Evolutionary conservation across 2,888 invertebrate genomes (phyloP).

Genomic region (Catocala fraxini): DNA sequence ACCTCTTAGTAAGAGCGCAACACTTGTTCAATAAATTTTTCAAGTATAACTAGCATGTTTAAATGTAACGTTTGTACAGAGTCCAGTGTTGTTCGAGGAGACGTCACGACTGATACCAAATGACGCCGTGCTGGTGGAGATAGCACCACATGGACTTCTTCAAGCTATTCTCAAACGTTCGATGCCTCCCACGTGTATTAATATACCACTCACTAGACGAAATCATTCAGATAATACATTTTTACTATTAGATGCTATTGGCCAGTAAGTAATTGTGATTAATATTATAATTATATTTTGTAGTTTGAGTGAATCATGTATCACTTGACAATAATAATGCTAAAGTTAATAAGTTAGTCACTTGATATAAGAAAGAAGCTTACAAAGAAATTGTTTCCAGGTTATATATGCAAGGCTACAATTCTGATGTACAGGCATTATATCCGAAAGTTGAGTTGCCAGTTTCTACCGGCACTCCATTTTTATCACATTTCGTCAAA

Average conservation of each 20-base stretch:
- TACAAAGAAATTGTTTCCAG: constrained; percentile 72
- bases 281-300: too few relatives aligned
- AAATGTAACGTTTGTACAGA: constrained; percentile 9
- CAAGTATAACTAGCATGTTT: not conserved
- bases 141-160: constrained; percentile 94
- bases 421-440: constrained; percentile 90
- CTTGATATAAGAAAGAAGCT: not conserved
- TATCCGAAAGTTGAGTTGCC: constrained; percentile 92
- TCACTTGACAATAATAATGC: not conserved
- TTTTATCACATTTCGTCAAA: constrained; percentile 91
- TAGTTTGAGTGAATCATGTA: not conserved
- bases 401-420: constrained; percentile 91
- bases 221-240: constrained; percentile 87
- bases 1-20: constrained; percentile 86
- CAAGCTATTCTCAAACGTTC: constrained; percentile 94
- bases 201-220: constrained; percentile 91
- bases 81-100: constrained; percentile 32
- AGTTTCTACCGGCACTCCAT: constrained; percentile 93
- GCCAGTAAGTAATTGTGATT: constrained; percentile 58
- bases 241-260: constrained; percentile 86
- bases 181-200: constrained; percentile 86
- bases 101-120: constrained; percentile 76
- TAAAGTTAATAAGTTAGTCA: too few relatives aligned
- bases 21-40: not conserved
- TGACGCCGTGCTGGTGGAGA: constrained; percentile 93